A percentile compares a stretch with the other conserved stretches of the same genome.
Conservation (phyloP, 2,113 vertebrate genomes). For the Ageneiosus marmoratus region DNA sequence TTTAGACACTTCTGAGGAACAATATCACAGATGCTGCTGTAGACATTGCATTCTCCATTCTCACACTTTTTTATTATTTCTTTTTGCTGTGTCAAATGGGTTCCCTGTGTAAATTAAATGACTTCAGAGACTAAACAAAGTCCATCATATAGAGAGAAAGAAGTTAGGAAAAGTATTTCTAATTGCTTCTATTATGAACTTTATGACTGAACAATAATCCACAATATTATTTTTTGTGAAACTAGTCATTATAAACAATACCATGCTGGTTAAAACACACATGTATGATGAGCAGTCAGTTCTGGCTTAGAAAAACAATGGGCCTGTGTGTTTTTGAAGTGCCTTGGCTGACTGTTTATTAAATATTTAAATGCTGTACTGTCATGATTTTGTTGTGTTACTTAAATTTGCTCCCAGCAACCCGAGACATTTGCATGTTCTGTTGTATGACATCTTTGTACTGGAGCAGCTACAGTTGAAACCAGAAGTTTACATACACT, state of each 20-base stretch:
- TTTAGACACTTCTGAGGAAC: neutral
- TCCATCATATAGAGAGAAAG: no score
- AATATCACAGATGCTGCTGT: neutral
- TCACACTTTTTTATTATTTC: neutral
- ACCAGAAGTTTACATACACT: no score
- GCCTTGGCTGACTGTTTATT: neutral
- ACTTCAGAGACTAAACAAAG: neutral
- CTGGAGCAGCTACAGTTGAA: no score
- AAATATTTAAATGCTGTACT: no score
- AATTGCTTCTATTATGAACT: no score
- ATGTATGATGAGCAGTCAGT: neutral
- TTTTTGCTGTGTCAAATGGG: neutral
- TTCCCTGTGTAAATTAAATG: neutral
- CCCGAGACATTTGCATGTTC: neutral
- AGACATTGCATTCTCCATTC: neutral
- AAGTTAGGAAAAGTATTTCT: no score
- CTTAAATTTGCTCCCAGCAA: neutral
- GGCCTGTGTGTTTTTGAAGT: neutral
- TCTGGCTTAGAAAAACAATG: neutral
- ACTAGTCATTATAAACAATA: neutral
- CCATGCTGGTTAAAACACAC: neutral
- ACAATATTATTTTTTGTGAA: neutral
- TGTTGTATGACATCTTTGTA: neutral
- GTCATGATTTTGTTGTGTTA: neutral
- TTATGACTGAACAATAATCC: no score